These are phyloP conservation scores for Oreohelix idahoensis DNA, from an alignment of 1,140 invertebrate species.

Conservation along the genomic window DNA sequence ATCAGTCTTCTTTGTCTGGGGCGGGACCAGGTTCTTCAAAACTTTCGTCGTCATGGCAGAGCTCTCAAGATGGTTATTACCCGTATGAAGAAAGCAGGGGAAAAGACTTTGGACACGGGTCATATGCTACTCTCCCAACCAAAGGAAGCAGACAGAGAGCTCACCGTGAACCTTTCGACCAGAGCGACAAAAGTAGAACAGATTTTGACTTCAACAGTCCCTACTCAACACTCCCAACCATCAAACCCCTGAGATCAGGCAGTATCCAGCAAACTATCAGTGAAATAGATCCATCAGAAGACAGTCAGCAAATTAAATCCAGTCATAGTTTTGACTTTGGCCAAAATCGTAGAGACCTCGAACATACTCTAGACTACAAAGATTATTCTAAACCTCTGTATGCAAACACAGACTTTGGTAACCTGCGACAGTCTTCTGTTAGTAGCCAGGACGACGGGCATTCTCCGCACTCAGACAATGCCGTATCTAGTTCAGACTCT, in stretches of 20 bases:
- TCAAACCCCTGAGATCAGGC: conserved; percentile 58
- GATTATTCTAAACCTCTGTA: conserved; percentile 50
- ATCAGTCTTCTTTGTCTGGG: not conserved
- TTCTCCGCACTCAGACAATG: conserved; percentile 46
- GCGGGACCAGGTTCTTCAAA: not conserved
- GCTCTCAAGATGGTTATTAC: conserved; percentile 39
- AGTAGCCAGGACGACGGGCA: conserved; percentile 33
- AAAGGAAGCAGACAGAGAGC: conserved; percentile 41
- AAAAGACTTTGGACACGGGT: conserved; percentile 53
- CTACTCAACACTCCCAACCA: conserved; percentile 58
- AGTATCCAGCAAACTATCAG: not conserved
- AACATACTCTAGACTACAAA: conserved; percentile 37
- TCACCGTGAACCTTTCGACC: conserved; percentile 15
- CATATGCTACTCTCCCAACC: conserved; percentile 56
- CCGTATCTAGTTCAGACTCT: conserved; percentile 51
- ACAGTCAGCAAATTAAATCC: conserved; percentile 12
- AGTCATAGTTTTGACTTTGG: conserved; percentile 38
- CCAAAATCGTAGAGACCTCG: conserved; percentile 13
- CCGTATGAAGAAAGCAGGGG: conserved; percentile 23
- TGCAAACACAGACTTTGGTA: conserved; percentile 43
- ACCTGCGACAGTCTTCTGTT: not conserved
- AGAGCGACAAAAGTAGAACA: not conserved
- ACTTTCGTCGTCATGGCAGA: conserved; percentile 43
- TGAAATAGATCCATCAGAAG: not conserved
- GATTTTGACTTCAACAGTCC: conserved; percentile 35